phyloP scores from a whole-genome alignment of 2,113 vertebrate species.

The Calonectris borealis region DNA sequence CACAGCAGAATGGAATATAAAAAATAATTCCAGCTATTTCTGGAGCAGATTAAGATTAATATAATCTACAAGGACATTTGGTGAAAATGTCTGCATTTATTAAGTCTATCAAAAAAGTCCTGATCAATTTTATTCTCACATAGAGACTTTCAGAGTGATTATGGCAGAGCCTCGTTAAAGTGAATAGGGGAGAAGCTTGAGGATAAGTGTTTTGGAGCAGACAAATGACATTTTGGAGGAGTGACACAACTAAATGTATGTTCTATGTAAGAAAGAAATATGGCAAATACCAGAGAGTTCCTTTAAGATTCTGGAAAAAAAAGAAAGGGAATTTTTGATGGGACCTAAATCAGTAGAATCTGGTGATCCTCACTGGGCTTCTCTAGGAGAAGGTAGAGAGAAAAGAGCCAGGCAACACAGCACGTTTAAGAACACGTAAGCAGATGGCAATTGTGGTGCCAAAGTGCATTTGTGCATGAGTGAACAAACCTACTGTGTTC shows the following conservation, averaged over 20 bases:
- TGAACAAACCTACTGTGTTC: background rate
- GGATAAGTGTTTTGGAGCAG: background rate
- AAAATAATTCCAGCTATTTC: background rate
- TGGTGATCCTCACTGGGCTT: background rate
- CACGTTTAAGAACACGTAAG: background rate
- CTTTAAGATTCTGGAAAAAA: background rate
- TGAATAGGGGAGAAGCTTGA: background rate
- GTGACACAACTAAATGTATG: background rate
- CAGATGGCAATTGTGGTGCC: background rate
- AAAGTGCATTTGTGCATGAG: background rate
- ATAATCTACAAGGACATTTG: background rate
- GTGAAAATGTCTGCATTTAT: background rate
- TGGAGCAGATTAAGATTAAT: background rate
- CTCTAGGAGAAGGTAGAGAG: background rate
- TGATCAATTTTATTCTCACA: too few relatives aligned
- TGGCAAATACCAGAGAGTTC: background rate
- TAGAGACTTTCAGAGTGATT: background rate
- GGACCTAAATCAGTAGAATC: background rate
- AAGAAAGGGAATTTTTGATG: background rate
- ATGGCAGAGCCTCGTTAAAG: background rate
- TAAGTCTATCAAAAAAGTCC: background rate
- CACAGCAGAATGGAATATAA: background rate
- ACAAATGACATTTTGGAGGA: background rate
- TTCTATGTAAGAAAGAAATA: background rate
- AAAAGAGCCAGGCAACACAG: background rate